These are phyloP conservation scores for Agrilus cyanescens DNA, from an alignment of 2,888 invertebrate species.

Conservation along the genomic window DNA sequence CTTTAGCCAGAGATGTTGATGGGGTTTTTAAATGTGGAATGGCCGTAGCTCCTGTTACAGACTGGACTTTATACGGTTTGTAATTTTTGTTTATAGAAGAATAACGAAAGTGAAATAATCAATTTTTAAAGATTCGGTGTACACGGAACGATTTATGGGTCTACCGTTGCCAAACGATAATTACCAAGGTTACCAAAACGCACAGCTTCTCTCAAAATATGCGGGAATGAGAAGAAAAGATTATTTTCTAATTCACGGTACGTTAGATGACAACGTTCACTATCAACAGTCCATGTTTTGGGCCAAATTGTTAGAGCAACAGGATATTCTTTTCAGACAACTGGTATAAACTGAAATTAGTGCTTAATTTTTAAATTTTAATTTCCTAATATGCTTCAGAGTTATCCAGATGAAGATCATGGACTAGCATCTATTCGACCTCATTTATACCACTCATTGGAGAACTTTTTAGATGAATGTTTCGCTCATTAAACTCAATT, in stretches of 20 bases:
- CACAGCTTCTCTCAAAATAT: slow-evolving; percentile 62
- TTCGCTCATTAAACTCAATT: slow-evolving; percentile 27
- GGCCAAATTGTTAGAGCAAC: slow-evolving; percentile 71
- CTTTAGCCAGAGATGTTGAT: slow-evolving; percentile 62
- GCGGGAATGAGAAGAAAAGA: slow-evolving; percentile 53
- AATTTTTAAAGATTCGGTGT: slow-evolving; percentile 71
- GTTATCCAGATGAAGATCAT: slow-evolving; percentile 91
- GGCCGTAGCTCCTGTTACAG: slow-evolving; percentile 92
- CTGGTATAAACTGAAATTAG: slow-evolving; percentile 51
- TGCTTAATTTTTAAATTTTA: slow-evolving; percentile 2
- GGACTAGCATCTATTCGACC: slow-evolving; percentile 68
- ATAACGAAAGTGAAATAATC: background rate
- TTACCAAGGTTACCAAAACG: slow-evolving; percentile 56
- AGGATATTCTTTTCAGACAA: slow-evolving; percentile 81
- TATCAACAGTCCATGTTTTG: slow-evolving; percentile 93
- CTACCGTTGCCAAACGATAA: slow-evolving; percentile 62
- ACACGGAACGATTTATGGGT: slow-evolving; percentile 95
- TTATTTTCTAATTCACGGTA: slow-evolving; percentile 88
- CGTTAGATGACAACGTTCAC: slow-evolving; percentile 92
- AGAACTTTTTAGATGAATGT: slow-evolving; percentile 64
- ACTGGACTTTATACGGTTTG: slow-evolving; percentile 90
- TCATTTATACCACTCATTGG: slow-evolving; percentile 82
- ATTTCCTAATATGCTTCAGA: slow-evolving; percentile 43
- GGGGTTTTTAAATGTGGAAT: slow-evolving; percentile 84
- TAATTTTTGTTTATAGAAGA: background rate